Percentiles rank a stretch among this genome's conserved stretches.
Evolutionary conservation across 92 coral and sea anemone species (phyloP).

Genomic region (Chrysogorgia sp.): DNA sequence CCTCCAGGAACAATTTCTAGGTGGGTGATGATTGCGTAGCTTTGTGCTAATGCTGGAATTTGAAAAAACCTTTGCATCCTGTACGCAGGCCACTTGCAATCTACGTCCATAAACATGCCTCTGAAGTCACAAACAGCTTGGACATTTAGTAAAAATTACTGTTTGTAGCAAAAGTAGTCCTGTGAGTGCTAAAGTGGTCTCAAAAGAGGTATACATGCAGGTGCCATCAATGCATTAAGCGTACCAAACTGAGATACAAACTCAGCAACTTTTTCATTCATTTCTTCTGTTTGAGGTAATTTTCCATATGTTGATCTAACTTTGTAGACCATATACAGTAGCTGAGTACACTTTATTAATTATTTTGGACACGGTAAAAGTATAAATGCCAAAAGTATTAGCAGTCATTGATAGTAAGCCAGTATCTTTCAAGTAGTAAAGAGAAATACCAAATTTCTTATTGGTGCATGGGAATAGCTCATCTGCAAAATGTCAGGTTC

Average conservation of each 20-base stretch:
- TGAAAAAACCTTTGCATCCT: constrained; percentile 26
- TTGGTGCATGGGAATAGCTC: too few species aligned
- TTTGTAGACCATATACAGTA: constrained; percentile 31
- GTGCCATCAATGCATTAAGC: constrained; percentile 30
- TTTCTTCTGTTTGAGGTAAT: constrained; percentile 62
- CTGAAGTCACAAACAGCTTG: constrained; percentile 32
- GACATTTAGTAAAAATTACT: constrained; percentile 10
- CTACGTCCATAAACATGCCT: constrained; percentile 28
- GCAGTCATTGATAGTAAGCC: constrained; percentile 70
- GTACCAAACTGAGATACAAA: constrained; percentile 17
- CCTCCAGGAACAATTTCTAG: constrained; percentile 18
- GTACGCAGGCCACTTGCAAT: constrained; percentile 26
- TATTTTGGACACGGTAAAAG: constrained; percentile 55
- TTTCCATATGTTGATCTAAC: constrained; percentile 56
- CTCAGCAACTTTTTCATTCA: constrained; percentile 46
- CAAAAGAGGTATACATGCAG: neutral
- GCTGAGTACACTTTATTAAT: constrained; percentile 59
- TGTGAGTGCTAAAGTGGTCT: neutral
- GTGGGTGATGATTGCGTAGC: neutral
- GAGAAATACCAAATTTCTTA: constrained; percentile 62
- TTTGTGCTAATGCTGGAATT: constrained; percentile 12
- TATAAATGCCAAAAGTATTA: constrained; percentile 65
- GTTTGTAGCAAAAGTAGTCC: constrained; percentile 28
- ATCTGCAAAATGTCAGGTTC: too few species aligned
- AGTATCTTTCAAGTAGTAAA: constrained; percentile 65